phyloP scores from a whole-genome alignment of 37 sponge, comb jelly and placozoan genomes.

The Hexactinellida sp. region DNA sequence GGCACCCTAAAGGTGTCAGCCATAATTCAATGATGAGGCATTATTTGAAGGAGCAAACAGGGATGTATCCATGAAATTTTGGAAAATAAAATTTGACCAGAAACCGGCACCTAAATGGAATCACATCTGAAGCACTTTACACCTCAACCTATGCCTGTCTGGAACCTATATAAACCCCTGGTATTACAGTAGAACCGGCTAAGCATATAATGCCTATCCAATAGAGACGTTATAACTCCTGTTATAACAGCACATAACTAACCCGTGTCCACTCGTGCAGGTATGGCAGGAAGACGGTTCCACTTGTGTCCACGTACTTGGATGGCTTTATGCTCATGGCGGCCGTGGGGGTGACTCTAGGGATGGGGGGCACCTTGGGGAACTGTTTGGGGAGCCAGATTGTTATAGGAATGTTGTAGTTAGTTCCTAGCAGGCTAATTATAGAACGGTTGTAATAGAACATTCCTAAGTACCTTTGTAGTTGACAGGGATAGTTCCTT shows the following conservation, averaged over 20 bases:
- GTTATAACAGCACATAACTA: background rate
- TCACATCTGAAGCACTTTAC: too few relatives aligned
- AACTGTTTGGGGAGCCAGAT: slow-evolving; percentile 63
- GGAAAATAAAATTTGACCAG: too few relatives aligned
- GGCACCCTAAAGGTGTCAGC: too few relatives aligned
- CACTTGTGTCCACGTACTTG: slow-evolving; percentile 68
- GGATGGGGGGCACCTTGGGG: slow-evolving; percentile 58
- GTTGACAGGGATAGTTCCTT: slow-evolving; percentile 73
- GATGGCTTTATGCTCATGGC: slow-evolving; percentile 78
- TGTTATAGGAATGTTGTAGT: slow-evolving; percentile 86
- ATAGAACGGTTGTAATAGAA: background rate
- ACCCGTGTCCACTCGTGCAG: slow-evolving; percentile 89
- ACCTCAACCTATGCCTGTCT: too few relatives aligned
- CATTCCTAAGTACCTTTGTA: slow-evolving; percentile 36
- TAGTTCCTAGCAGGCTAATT: slow-evolving; percentile 55
- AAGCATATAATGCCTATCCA: too few relatives aligned
- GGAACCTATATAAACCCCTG: background rate
- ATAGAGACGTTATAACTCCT: background rate
- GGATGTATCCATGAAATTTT: too few relatives aligned
- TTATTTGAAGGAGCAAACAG: too few relatives aligned
- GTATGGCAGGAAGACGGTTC: slow-evolving; percentile 84
- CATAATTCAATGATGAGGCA: too few relatives aligned
- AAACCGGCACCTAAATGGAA: too few relatives aligned
- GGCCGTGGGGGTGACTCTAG: slow-evolving; percentile 70
- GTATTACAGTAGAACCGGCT: background rate